phyloP scores from a whole-genome alignment of 1,140 invertebrate species.

The Coenobita brevimanus region DNA sequence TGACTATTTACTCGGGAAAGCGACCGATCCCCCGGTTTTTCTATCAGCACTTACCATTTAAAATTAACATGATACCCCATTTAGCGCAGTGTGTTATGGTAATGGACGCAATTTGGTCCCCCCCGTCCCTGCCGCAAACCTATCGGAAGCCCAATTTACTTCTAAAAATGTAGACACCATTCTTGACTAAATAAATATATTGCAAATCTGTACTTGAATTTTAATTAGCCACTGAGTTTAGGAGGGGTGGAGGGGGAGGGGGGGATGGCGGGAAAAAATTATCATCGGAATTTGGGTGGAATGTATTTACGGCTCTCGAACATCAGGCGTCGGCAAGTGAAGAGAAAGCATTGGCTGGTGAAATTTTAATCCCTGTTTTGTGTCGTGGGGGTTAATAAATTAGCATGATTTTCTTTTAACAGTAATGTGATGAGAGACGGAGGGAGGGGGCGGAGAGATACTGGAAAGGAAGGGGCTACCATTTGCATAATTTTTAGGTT shows the following conservation, averaged over 20 bases:
- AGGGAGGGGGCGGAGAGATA: background rate
- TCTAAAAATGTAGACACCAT: conserved; percentile 49
- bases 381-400: conserved; percentile 23
- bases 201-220: conserved; percentile 37
- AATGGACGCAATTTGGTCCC: conserved; percentile 42
- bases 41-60: conserved; percentile 56
- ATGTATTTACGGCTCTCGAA: conserved; percentile 29
- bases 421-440: background rate
- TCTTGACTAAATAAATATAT: conserved; percentile 52
- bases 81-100: conserved; percentile 49
- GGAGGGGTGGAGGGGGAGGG: no score
- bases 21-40: conserved; percentile 49
- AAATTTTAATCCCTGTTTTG: conserved; percentile 28
- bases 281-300: conserved; percentile 27
- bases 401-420: conserved; percentile 20
- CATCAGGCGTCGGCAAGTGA: conserved; percentile 16
- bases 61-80: conserved; percentile 58
- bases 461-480: background rate
- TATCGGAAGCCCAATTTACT: conserved; percentile 43
- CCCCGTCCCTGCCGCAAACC: conserved; percentile 42
- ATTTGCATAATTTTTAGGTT: background rate
- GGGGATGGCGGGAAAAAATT: conserved; percentile 27
- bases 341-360: conserved; percentile 21
- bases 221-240: conserved; percentile 41
- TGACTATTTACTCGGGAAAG: conserved; percentile 33